Evolutionary conservation across 2,797 vertebrate species (phyloP).

Genomic region (Austrolebias charrua): DNA sequence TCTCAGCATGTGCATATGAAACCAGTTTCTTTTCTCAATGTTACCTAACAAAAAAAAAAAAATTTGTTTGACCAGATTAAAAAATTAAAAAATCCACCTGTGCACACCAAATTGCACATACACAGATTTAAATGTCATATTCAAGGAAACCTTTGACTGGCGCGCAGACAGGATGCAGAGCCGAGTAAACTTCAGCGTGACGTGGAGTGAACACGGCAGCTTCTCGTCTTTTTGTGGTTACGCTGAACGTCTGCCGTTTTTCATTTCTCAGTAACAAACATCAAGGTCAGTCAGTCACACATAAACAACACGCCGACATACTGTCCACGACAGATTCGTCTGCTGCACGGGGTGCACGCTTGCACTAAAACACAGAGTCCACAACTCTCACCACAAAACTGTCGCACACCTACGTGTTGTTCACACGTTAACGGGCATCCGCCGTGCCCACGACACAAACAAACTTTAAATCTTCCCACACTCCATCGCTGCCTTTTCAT

Average conservation of each 20-base stretch:
- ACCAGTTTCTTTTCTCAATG: constrained; percentile 25
- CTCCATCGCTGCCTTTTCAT: neutral
- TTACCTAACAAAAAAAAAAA: constrained; percentile 9
- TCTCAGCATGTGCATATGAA: constrained; percentile 44
- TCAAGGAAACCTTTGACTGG: constrained; percentile 50
- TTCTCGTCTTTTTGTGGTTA: constrained; percentile 51
- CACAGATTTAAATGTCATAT: constrained; percentile 65
- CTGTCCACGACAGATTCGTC: constrained; percentile 3
- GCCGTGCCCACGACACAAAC: constrained; percentile 20
- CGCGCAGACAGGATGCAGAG: constrained; percentile 50
- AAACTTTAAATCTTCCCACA: constrained; percentile 46
- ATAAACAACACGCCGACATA: constrained; percentile 14
- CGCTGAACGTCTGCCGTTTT: constrained; percentile 33
- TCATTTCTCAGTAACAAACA: constrained; percentile 43
- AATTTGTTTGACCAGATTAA: constrained; percentile 33
- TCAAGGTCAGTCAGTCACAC: constrained; percentile 52
- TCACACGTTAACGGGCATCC: constrained; percentile 11
- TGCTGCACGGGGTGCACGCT: constrained; percentile 3
- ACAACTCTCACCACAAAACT: constrained; percentile 15
- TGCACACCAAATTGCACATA: constrained; percentile 14
- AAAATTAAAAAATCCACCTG: constrained; percentile 2
- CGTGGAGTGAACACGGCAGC: constrained; percentile 40
- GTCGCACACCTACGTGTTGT: constrained; percentile 9
- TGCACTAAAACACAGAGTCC: constrained; percentile 5
- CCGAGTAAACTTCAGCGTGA: constrained; percentile 35